These are phyloP conservation scores for Periophthalmus modestus DNA, from an alignment of 2,113 vertebrate species.

Conservation along the genomic window DNA sequence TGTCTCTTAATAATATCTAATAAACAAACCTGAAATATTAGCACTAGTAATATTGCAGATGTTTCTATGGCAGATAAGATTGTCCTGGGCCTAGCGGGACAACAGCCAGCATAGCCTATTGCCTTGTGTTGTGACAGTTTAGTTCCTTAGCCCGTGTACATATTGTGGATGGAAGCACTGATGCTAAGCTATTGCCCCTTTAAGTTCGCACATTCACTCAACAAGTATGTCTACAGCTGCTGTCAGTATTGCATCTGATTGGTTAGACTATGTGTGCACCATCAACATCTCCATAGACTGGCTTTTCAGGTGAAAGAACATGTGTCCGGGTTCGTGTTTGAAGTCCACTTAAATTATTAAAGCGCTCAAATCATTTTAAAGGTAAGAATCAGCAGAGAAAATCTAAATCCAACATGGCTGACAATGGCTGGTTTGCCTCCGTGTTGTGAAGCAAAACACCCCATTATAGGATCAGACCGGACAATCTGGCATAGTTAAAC, in stretches of 20 bases:
- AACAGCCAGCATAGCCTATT: slow-evolving; percentile 42
- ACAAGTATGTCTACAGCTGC: slow-evolving; percentile 16
- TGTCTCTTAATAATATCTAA: neutral
- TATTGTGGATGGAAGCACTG: slow-evolving; percentile 67
- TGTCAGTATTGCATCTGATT: slow-evolving; percentile 32
- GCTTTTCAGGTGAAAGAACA: slow-evolving; percentile 18
- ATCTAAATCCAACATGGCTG: neutral
- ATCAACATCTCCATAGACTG: slow-evolving; percentile 33
- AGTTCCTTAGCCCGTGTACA: slow-evolving; percentile 55
- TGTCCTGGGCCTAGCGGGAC: slow-evolving; percentile 42
- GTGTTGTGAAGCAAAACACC: slow-evolving; percentile 8
- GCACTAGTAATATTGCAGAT: slow-evolving; percentile 37
- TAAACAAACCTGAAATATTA: slow-evolving; percentile 13
- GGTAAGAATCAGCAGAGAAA: neutral
- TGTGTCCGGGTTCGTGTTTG: neutral
- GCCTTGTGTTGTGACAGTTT: slow-evolving; percentile 25
- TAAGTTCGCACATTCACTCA: slow-evolving; percentile 17
- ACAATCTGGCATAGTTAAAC: neutral
- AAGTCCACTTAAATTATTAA: neutral
- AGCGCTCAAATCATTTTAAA: neutral
- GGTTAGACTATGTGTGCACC: slow-evolving; percentile 40
- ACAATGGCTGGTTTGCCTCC: neutral
- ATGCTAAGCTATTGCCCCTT: slow-evolving; percentile 70
- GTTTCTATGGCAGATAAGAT: slow-evolving; percentile 35
- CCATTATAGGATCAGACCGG: neutral